phyloP scores from a whole-genome alignment of 2,113 vertebrate species.

The Malurus melanocephalus region DNA sequence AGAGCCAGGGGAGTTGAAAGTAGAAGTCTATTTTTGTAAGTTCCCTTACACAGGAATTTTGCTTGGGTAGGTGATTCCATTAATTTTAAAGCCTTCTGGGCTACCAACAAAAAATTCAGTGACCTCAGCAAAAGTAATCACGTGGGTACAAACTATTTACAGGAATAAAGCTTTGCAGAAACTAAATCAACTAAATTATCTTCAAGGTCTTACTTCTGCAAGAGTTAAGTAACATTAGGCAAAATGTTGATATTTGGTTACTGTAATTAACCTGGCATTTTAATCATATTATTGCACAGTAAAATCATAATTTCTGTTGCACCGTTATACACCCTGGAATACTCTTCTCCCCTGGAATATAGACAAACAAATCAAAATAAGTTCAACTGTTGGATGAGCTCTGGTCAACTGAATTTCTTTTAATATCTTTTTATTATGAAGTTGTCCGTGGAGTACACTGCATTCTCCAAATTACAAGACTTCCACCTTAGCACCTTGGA shows the following conservation, averaged over 20 bases:
- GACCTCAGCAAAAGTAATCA: background rate
- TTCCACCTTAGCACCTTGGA: conserved; percentile 51
- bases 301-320: conserved; percentile 28
- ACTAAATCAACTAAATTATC: background rate
- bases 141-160: background rate
- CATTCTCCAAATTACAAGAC: conserved; percentile 23
- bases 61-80: background rate
- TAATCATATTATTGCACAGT: background rate
- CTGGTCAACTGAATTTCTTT: background rate
- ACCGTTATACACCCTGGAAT: background rate
- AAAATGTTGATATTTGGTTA: conserved; percentile 24
- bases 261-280: conserved; percentile 42
- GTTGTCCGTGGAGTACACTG: background rate
- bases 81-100: conserved; percentile 22
- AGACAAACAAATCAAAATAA: conserved; percentile 28
- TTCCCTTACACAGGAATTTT: background rate
- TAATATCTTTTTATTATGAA: conserved; percentile 21
- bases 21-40: background rate
- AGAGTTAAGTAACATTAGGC: background rate
- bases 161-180: background rate
- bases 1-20: background rate
- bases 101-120: conserved; percentile 1
- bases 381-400: background rate
- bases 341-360: background rate
- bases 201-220: conserved; percentile 23